A percentile compares a stretch with the other conserved stretches of the same genome.
phyloP scores from a whole-genome alignment of 1,140 invertebrate genomes.

The Portunus trituberculatus region DNA sequence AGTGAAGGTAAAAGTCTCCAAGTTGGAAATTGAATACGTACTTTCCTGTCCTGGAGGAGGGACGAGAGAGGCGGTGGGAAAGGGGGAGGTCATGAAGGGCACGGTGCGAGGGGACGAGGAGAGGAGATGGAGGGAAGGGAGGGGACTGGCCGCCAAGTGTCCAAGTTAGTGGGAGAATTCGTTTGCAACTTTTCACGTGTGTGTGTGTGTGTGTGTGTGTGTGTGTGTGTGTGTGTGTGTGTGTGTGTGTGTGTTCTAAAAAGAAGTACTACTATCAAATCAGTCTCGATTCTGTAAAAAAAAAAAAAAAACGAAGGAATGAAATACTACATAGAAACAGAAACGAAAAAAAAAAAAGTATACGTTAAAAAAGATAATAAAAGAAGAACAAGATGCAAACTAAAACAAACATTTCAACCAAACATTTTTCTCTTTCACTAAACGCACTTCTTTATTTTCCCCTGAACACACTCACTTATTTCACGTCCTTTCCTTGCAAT shows the following conservation, averaged over 20 bases:
- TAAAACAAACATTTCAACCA: too few relatives aligned
- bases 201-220: constrained; percentile 30
- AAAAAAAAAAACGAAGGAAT: too few relatives aligned
- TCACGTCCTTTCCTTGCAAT: too few relatives aligned
- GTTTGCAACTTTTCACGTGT: not conserved
- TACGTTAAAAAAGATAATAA: too few relatives aligned
- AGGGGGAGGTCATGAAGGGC: not conserved
- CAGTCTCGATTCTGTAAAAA: too few relatives aligned
- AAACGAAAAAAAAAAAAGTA: too few relatives aligned
- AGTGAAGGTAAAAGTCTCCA: not conserved
- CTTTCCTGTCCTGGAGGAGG: not conserved
- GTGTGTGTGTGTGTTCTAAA: constrained; percentile 18
- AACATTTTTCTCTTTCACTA: too few relatives aligned
- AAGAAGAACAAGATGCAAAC: too few relatives aligned
- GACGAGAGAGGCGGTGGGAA: not conserved
- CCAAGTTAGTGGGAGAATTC: constrained; percentile 7
- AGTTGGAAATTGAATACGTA: constrained; percentile 1
- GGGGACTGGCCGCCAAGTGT: not conserved
- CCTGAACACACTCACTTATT: too few relatives aligned
- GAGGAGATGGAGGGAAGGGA: not conserved
- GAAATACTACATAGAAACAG: too few relatives aligned
- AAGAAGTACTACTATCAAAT: not conserved
- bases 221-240: constrained; percentile 48
- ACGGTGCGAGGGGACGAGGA: not conserved
- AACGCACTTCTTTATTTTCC: too few relatives aligned